Conservation (phyloP, 2,888 invertebrate species). For the Caenorhabditis wallacei region DNA sequence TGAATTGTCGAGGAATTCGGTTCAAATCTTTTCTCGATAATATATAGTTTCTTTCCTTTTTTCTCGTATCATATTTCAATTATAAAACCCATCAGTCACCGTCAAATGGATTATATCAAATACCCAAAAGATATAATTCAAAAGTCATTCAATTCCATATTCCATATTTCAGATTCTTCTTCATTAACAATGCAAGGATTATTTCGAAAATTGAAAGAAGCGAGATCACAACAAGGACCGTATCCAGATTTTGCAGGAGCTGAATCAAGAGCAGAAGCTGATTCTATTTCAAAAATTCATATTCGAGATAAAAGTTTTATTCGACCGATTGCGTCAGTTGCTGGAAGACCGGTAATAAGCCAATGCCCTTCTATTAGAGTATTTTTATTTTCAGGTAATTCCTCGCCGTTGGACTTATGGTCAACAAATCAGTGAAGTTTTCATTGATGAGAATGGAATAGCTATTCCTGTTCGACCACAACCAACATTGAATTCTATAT, state of each 20-base stretch:
- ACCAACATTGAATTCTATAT: constrained; percentile 39
- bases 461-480: constrained; percentile 46
- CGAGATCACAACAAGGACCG: neutral
- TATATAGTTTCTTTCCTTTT: neutral
- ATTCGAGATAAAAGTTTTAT: constrained; percentile 51
- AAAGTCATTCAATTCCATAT: neutral
- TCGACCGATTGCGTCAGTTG: constrained; percentile 50
- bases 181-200: constrained; percentile 46
- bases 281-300: constrained; percentile 41
- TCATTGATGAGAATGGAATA: constrained; percentile 60
- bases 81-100: constrained; percentile 42
- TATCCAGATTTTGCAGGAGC: constrained; percentile 33
- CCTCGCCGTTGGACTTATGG: constrained; percentile 61
- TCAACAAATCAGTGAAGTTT: constrained; percentile 42
- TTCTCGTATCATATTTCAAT: constrained; percentile 9
- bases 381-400: constrained; percentile 44
- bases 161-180: constrained; percentile 25
- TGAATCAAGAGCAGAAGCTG: constrained; percentile 26
- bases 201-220: constrained; percentile 39
- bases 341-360: constrained; percentile 45
- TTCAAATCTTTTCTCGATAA: constrained; percentile 27
- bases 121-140: neutral
- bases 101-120: constrained; percentile 7
- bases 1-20: constrained; percentile 16
- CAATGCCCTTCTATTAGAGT: neutral